Percentiles rank a stretch among this genome's conserved stretches.
phyloP scores from a whole-genome alignment of 1,140 invertebrate genomes.

The Anastatus disparis region DNA sequence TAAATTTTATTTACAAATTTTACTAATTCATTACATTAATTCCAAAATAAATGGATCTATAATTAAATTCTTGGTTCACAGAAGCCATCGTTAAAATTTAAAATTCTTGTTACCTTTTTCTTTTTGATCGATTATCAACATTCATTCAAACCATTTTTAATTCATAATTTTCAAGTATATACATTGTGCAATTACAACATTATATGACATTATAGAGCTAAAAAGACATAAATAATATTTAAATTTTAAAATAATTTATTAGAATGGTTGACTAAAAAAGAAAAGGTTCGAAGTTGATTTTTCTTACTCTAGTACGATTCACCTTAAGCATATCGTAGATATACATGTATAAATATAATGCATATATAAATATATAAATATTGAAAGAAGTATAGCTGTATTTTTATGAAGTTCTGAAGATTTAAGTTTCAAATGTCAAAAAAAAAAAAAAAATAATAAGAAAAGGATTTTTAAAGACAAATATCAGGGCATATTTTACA shows the following conservation, averaged over 20 bases:
- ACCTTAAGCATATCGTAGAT: conserved; percentile 27
- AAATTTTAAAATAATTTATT: conserved; percentile 16
- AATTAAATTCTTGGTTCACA: too few relatives aligned
- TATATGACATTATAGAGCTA: conserved; percentile 1
- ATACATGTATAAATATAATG: conserved; percentile 30
- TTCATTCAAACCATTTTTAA: too few relatives aligned
- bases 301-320: conserved; percentile 22
- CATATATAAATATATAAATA: conserved; percentile 18
- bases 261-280: conserved; percentile 8
- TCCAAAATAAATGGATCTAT: too few relatives aligned
- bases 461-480: conserved; percentile 1
- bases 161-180: conserved; percentile 15
- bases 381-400: conserved; percentile 58
- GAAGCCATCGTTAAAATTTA: too few relatives aligned
- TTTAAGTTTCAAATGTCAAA: neutral
- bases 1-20: too few relatives aligned
- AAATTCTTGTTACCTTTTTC: too few relatives aligned
- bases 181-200: conserved; percentile 16
- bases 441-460: too few relatives aligned
- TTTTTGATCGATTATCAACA: too few relatives aligned
- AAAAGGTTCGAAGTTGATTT: conserved; percentile 21
- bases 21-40: conserved; percentile 5
- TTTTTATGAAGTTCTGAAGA: conserved; percentile 56
- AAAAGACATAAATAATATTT: conserved; percentile 6
- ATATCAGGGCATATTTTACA: conserved; percentile 18